Evolutionary conservation across 2,797 vertebrate genomes (phyloP).

Genomic region (Notolabrus celidotus): DNA sequence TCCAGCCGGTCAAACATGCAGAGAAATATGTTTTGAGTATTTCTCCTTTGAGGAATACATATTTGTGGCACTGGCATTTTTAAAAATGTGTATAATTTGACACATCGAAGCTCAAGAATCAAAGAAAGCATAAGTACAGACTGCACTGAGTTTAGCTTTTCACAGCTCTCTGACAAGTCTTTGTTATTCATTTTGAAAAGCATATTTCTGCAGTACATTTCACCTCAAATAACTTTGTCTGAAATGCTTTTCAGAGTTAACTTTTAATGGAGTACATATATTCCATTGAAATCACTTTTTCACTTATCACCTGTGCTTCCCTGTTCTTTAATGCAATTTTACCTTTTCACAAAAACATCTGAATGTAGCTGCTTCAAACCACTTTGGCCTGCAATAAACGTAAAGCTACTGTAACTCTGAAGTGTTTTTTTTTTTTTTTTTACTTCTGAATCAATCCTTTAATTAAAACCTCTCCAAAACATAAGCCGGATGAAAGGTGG

Average conservation of each 20-base stretch:
- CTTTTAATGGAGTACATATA: conserved; percentile 11
- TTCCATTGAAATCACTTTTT: not conserved
- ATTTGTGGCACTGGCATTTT: too few species aligned
- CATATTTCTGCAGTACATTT: not conserved
- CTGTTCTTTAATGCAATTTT: not conserved
- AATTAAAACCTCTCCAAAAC: not conserved
- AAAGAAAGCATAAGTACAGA: too few species aligned
- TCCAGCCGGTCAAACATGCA: too few species aligned
- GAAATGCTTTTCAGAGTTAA: not conserved
- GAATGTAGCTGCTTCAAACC: not conserved
- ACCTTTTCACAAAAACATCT: not conserved
- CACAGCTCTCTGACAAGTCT: conserved; percentile 15
- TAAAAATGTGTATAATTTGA: too few species aligned
- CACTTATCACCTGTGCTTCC: not conserved
- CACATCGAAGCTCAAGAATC: too few species aligned
- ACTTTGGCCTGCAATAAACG: too few species aligned
- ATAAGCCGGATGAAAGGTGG: not conserved
- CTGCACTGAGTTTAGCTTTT: conserved; percentile 16
- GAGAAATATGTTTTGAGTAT: too few species aligned
- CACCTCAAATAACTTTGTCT: not conserved
- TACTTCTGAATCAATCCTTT: not conserved
- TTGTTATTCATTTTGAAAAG: conserved; percentile 24
- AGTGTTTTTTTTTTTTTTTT: not conserved
- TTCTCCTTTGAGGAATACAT: too few species aligned
- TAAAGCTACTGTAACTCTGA: not conserved